phyloP scores from a whole-genome alignment of 2,888 invertebrate genomes.

The Brenthis ino region DNA sequence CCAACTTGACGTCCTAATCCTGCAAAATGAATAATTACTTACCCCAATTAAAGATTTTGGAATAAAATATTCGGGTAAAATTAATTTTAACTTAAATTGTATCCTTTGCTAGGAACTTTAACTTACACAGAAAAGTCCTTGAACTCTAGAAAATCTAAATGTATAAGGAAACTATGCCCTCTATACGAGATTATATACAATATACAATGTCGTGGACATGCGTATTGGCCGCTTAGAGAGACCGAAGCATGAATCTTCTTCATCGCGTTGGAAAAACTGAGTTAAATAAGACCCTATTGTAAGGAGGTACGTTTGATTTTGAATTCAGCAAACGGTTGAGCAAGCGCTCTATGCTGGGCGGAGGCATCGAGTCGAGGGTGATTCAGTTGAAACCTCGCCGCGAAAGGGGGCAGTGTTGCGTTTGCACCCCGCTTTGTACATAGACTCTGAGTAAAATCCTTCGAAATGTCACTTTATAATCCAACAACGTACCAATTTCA shows the following conservation, averaged over 20 bases:
- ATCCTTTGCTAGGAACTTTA: conserved; percentile 54
- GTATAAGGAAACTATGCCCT: conserved; percentile 77
- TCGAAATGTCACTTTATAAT: conserved; percentile 66
- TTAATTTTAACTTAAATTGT: conserved; percentile 18
- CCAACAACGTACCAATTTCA: conserved; percentile 14
- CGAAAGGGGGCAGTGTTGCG: conserved; percentile 70
- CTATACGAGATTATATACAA: conserved; percentile 69
- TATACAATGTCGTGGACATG: conserved; percentile 79
- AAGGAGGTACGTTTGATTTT: conserved; percentile 48
- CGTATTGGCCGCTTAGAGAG: conserved; percentile 78
- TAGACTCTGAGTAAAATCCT: conserved; percentile 69
- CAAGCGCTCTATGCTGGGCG: conserved; percentile 81
- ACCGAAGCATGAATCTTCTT: conserved; percentile 76
- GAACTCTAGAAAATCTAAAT: conserved; percentile 79
- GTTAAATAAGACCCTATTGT: conserved; percentile 52
- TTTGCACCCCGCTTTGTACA: conserved; percentile 63
- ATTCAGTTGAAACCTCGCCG: conserved; percentile 78
- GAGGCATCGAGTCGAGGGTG: conserved; percentile 78
- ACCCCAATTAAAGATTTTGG: conserved; percentile 1
- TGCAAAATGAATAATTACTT: conserved; percentile 5
- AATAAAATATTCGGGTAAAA: background rate
- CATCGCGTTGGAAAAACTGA: conserved; percentile 53
- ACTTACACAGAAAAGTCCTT: conserved; percentile 76
- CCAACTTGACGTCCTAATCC: conserved; percentile 11
- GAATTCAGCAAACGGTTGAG: conserved; percentile 52